A percentile compares a stretch with the other conserved stretches of the same genome.
Evolutionary conservation across 2,797 vertebrate species (phyloP).

Genomic region (Pangasius larnaudii): DNA sequence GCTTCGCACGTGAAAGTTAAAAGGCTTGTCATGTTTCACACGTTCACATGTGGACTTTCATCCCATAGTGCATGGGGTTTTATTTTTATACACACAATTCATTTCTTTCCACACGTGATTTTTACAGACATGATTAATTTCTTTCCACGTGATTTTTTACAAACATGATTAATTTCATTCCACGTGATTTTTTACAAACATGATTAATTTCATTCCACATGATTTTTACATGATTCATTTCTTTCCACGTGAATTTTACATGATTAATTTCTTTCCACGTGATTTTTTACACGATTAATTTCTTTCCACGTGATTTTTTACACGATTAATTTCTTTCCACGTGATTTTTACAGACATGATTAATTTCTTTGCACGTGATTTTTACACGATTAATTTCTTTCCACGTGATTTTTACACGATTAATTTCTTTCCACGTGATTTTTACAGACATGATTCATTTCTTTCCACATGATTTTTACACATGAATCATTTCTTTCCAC

Average conservation of each 20-base stretch:
- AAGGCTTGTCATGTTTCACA: background rate
- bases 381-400: background rate
- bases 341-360: background rate
- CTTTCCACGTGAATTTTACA: background rate
- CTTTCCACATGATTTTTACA: background rate
- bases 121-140: background rate
- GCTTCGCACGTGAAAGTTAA: background rate
- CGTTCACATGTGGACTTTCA: background rate
- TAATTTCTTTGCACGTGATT: background rate
- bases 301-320: background rate
- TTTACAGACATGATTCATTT: background rate
- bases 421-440: background rate
- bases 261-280: background rate
- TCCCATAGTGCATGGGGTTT: background rate
- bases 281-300: background rate
- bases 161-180: background rate
- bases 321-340: background rate
- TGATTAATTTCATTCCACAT: background rate
- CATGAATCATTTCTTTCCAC: background rate
- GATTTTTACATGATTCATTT: background rate
- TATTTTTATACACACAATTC: background rate
- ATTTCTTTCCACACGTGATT: background rate
- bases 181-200: background rate
- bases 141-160: background rate
- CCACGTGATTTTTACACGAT: background rate